Percentiles rank a stretch among this genome's conserved stretches.
phyloP scores from a whole-genome alignment of 1,140 invertebrate genomes.

The Coenobita brevimanus region DNA sequence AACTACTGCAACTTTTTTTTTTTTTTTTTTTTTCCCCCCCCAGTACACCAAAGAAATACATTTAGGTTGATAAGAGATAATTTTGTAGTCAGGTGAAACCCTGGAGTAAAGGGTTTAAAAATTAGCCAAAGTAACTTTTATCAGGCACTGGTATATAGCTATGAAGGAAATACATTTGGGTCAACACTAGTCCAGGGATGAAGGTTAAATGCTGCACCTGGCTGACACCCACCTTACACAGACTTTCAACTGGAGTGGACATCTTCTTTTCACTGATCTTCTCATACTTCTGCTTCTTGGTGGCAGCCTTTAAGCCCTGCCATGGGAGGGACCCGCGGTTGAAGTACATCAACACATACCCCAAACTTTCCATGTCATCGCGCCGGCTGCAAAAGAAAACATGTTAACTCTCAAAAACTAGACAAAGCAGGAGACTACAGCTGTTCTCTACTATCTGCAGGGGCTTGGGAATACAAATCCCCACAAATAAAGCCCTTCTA shows the following conservation, averaged over 20 bases:
- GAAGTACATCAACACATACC: conserved; percentile 82
- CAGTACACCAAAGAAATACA: too few species aligned
- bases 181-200: background rate
- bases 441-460: background rate
- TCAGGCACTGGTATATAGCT: background rate
- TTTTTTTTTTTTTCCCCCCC: too few species aligned
- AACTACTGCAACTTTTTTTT: too few species aligned
- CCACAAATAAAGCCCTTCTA: too few species aligned
- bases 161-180: background rate
- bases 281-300: conserved; percentile 81
- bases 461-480: too few species aligned
- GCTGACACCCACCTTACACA: conserved; percentile 77
- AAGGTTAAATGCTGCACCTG: too few species aligned
- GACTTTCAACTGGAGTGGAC: conserved; percentile 79
- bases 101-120: too few species aligned
- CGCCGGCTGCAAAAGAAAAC: conserved; percentile 74
- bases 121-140: too few species aligned
- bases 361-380: conserved; percentile 81
- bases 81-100: too few species aligned
- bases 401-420: too few species aligned
- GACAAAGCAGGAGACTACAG: background rate
- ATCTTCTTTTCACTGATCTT: conserved; percentile 82
- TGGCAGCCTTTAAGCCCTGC: conserved; percentile 79
- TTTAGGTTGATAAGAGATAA: too few species aligned
- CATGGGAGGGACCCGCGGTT: conserved; percentile 79